Evolutionary conservation across 2,888 invertebrate genomes (phyloP), one percentile per base, ranked within the genome.

Genomic region (Hypena proboscidalis): DNA sequence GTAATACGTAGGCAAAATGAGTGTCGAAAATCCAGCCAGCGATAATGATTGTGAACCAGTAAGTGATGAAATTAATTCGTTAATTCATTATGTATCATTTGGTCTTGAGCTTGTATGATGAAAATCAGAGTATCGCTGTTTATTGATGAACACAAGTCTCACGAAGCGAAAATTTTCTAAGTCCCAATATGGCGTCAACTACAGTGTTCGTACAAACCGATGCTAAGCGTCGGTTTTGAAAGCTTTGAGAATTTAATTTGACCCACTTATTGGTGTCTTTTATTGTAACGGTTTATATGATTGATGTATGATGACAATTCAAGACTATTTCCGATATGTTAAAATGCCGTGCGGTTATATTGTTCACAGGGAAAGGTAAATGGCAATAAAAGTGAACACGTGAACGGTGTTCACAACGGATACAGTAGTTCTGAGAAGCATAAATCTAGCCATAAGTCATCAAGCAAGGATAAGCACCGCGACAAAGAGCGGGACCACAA

Each of bases 141-240:
- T 90, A 86, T 92, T 92, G 83, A 88, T 93, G 92, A 72, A 84
- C 80, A 73, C 69, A 74, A 72, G 76, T 74, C 75, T 69, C 78
- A 78, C 80, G 79, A 82, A 82, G 79, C 91, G 86, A 88, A 91
- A 90, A 79, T 91, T 91, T 91, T 91, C 91, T 91, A 95, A 95
- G 95, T 95, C 95, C 95, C 94, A 95, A 95, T 94, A 96, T 95
- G 95, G 95, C 95, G 95, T 94, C 95, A 93, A 93, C 92, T 92
- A 92, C 92, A 94, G 93, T 94, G 93, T 93, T 92, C 67, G 69
- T 60, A 74, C 69, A 70, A 61, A 66, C 61, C 67, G 61, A 74
- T 73, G 67, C 71, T 85, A 90, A 85, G 90, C 87, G 85, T 90
- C 83, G 74, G 70, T 77, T 62, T 51, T 43, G 26, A 57, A 50